Conservation (phyloP, 2,888 invertebrate species). For the Dorcus parallelipipedus region DNA sequence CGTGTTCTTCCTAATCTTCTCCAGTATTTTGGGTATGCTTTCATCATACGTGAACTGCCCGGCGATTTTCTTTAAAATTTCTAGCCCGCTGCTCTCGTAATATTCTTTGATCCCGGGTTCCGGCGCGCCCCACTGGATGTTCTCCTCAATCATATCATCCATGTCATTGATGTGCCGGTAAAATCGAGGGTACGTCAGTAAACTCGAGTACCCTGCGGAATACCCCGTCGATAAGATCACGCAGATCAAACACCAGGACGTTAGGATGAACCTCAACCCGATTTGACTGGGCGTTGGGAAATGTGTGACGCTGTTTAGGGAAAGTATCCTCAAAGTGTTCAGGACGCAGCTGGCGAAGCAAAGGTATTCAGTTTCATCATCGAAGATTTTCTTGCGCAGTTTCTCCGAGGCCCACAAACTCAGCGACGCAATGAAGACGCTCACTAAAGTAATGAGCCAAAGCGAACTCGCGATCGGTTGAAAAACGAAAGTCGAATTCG, state of each 20-base stretch:
- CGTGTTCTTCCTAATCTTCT: conserved; percentile 7
- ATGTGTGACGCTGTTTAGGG: background rate
- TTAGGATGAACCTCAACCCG: conserved; percentile 12
- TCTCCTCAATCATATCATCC: conserved; percentile 23
- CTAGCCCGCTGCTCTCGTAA: conserved; percentile 17
- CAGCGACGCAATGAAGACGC: background rate
- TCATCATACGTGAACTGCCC: conserved; percentile 11
- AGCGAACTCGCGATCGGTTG: conserved; percentile 24
- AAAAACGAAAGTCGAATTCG: conserved; percentile 29
- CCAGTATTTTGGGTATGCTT: background rate
- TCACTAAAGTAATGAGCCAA: background rate
- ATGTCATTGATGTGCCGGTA: conserved; percentile 22
- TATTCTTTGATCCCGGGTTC: conserved; percentile 17
- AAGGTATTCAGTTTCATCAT: background rate
- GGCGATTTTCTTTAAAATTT: conserved; percentile 11
- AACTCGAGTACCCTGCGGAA: conserved; percentile 26
- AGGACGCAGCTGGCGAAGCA: background rate
- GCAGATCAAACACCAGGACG: conserved; percentile 17
- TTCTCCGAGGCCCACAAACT: background rate
- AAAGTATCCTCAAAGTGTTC: background rate
- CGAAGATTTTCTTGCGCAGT: background rate
- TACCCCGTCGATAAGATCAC: conserved; percentile 24
- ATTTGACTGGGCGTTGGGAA: background rate
- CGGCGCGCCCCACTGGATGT: conserved; percentile 23
- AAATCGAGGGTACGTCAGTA: conserved; percentile 25